Base-by-base conservation (phyloP, 2,888 invertebrate species). In the Carcina quercana region DNA sequence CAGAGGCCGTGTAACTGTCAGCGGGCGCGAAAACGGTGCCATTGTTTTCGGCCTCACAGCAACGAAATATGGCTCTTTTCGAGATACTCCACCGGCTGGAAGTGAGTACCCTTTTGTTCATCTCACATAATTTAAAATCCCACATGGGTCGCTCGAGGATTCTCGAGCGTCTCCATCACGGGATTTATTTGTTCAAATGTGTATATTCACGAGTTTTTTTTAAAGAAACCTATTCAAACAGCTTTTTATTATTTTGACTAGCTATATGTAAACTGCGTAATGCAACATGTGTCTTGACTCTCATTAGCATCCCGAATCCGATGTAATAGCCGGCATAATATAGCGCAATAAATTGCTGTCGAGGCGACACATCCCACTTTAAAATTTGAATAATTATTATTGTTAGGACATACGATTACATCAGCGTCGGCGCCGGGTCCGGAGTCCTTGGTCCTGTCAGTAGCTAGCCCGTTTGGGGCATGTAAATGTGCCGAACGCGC, bases 21-120 rank as follows among this genome's bases (percentile, higher is more conserved):
- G 63, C 88, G 92, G 43, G 90, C 92, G 50, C 88, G 93, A 47
- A 97, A 96, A 78, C 89, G 95, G 44, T 96, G 95, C 78, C 94
- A 93, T 76, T 95, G 95, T 85, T 95, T 94, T 85, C 90, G 95
- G 60, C 95, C 95, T 47, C 93, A 93, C 84, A 91, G 93, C 63
- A 94, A 94, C 72, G 95, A 96, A 85, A 94, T 94, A 74, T 99
- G 98, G 98, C 87, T 99, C 47, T 98, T 99, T 82, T 97, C 96
- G 66, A 89, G 97, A 60, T 97, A 96, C 82, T 96, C 97, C 30
- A 97, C 96, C 14, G 97, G 97, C 47, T 97, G 97, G 97, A 94
- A 94, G 85, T 85, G 66, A 84, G 85, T 83, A 72, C 56, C 53
- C 46, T 50, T 60, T 57, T 58, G 50, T 56, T 55, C 46, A 45